Evolutionary conservation across 2,797 vertebrate genomes (phyloP).

Genomic region (Cryptoprocta ferox): DNA sequence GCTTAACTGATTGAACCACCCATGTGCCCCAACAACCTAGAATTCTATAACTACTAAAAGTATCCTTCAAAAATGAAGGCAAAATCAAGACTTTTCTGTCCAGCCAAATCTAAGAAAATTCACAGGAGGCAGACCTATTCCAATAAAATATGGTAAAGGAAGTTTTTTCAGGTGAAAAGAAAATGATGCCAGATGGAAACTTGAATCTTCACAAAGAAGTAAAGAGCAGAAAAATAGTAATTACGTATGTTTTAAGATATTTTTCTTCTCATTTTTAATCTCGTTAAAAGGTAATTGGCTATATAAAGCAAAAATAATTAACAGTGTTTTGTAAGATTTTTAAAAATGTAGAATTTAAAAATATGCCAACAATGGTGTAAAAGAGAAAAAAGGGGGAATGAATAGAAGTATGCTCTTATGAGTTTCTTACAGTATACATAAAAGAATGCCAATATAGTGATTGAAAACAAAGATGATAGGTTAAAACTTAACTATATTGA

Average conservation of each 20-base stretch:
- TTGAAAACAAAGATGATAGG: neutral
- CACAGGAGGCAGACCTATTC: neutral
- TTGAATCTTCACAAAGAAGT: neutral
- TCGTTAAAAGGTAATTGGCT: neutral
- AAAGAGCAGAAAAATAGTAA: neutral
- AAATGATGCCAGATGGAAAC: neutral
- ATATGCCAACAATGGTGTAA: neutral
- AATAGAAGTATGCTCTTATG: neutral
- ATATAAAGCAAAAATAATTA: neutral
- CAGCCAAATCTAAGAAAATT: conserved; percentile 15
- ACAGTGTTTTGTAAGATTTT: neutral
- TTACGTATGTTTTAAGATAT: neutral
- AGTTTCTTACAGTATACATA: neutral
- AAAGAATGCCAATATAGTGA: too few relatives aligned
- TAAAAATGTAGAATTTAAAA: neutral
- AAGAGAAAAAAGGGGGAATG: neutral
- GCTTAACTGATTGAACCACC: too few relatives aligned
- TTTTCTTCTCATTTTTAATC: neutral
- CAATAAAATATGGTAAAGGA: neutral
- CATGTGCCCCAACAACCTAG: neutral
- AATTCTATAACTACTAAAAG: neutral
- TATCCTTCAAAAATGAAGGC: conserved; percentile 6
- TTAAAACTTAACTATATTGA: neutral
- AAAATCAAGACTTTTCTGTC: neutral
- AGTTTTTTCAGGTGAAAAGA: neutral